Conservation (phyloP, 2,113 vertebrate species). For the Xenopus tropicalis region DNA sequence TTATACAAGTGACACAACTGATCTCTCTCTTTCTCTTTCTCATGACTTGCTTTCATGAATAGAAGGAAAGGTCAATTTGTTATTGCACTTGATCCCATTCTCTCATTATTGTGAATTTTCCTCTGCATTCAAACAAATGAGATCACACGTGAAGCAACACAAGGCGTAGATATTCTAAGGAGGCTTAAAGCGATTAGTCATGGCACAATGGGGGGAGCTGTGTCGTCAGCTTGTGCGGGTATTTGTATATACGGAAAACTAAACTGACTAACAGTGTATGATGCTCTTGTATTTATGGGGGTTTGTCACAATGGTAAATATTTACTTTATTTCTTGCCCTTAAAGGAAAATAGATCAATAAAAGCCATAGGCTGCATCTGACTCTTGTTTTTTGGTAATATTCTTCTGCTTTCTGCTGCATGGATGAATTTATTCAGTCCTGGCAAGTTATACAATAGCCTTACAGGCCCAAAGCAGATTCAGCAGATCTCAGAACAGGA, state of each 20-base stretch:
- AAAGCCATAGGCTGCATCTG: too few relatives aligned
- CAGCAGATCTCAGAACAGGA: too few relatives aligned
- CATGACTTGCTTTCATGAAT: background rate
- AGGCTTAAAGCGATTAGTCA: constrained; percentile 13
- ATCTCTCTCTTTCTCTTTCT: background rate
- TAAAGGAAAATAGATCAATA: background rate
- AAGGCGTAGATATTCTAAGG: background rate
- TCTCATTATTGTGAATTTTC: constrained; percentile 3
- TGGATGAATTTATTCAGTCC: too few relatives aligned
- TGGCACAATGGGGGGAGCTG: background rate
- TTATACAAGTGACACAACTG: background rate
- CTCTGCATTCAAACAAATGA: constrained; percentile 4
- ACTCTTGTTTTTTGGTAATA: too few relatives aligned
- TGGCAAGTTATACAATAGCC: too few relatives aligned
- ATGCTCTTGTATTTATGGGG: background rate
- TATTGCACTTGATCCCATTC: background rate
- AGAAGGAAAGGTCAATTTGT: background rate
- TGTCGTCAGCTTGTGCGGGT: background rate
- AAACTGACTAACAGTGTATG: background rate
- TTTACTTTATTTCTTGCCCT: background rate
- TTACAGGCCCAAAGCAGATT: too few relatives aligned
- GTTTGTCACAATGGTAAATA: background rate
- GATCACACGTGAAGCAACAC: background rate
- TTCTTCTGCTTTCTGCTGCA: too few relatives aligned
- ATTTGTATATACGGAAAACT: background rate